Percentiles rank a stretch among this genome's conserved stretches.
Conservation (phyloP, 2,113 vertebrate species). For the Callochromis pleurospilus region DNA sequence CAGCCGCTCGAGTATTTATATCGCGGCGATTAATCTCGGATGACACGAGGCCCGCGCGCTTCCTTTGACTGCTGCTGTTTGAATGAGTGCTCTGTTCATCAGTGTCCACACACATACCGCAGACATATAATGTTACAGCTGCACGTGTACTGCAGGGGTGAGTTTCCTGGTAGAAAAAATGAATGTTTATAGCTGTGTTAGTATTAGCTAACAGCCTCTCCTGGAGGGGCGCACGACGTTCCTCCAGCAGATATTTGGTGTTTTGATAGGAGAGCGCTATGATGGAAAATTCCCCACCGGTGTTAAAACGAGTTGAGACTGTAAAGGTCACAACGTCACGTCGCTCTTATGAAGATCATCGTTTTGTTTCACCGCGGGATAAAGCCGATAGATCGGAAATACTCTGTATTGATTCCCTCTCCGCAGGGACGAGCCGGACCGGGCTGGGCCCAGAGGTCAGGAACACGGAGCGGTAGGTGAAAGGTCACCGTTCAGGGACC, state of each 20-base stretch:
- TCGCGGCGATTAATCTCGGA: background rate
- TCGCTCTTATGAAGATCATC: background rate
- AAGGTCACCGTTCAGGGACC: background rate
- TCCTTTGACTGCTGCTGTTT: background rate
- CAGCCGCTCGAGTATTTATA: slow-evolving; percentile 6
- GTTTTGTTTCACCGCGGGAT: background rate
- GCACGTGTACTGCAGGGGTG: background rate
- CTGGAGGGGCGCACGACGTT: background rate
- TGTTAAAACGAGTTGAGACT: background rate
- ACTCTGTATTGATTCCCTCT: rapidly evolving
- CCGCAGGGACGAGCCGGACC: rapidly evolving
- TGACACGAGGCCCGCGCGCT: background rate
- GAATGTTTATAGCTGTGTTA: background rate
- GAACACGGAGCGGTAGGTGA: background rate
- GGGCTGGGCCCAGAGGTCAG: background rate
- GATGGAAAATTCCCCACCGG: background rate
- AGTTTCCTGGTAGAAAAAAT: background rate
- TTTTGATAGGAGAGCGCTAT: background rate
- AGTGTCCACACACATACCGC: background rate
- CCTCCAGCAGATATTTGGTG: background rate
- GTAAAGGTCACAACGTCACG: background rate
- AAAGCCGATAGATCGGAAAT: background rate
- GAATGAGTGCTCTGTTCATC: background rate
- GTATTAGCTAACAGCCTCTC: background rate
- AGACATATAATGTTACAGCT: background rate